These are phyloP conservation scores for Agrochola macilenta DNA, from an alignment of 2,888 invertebrate species.

Conservation along the genomic window DNA sequence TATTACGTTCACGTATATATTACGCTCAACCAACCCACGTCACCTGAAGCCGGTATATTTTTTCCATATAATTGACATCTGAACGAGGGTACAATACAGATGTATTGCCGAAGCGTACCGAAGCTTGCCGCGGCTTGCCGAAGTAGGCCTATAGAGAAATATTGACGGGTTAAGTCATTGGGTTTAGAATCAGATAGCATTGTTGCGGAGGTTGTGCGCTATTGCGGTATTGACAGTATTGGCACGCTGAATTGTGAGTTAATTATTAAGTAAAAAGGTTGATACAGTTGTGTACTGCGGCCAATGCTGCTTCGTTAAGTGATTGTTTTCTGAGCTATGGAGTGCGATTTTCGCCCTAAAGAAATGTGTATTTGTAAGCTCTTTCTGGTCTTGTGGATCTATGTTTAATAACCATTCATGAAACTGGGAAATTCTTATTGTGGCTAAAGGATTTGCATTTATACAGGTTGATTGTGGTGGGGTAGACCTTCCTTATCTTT, in stretches of 20 bases:
- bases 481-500: background rate
- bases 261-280: conserved; percentile 15
- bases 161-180: conserved; percentile 68
- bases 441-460: background rate
- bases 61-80: conserved; percentile 83
- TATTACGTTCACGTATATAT: conserved; percentile 29
- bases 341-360: background rate
- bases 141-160: conserved; percentile 64
- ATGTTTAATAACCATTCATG: background rate
- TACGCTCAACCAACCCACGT: conserved; percentile 37
- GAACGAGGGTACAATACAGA: conserved; percentile 80
- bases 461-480: background rate
- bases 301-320: background rate
- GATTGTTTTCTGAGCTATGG: background rate
- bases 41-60: conserved; percentile 57
- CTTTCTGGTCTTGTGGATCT: background rate
- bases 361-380: background rate
- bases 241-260: conserved; percentile 1
- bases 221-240: conserved; percentile 9
- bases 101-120: conserved; percentile 47
- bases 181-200: conserved; percentile 33
- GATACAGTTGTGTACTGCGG: background rate
- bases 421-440: background rate
- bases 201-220: background rate
- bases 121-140: conserved; percentile 34